phyloP scores from a whole-genome alignment of 2,888 invertebrate genomes.

The Cyrtodaria siliqua region DNA sequence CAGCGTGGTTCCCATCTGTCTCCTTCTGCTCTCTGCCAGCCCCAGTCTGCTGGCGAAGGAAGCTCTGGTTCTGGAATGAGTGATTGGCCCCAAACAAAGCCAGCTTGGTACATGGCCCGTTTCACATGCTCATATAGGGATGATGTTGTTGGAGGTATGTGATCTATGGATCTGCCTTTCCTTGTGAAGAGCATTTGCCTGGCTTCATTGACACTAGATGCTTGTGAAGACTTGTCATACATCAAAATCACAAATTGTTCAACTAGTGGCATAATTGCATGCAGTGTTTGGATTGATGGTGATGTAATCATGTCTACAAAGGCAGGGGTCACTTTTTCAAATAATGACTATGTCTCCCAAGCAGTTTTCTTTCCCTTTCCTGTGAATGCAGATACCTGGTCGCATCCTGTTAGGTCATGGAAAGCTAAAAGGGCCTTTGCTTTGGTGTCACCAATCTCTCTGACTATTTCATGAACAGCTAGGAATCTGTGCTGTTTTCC shows the following conservation, averaged over 20 bases:
- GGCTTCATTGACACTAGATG: constrained; percentile 51
- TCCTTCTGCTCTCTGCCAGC: constrained; percentile 21
- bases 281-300: constrained; percentile 13
- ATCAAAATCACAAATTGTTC: constrained; percentile 63
- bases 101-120: constrained; percentile 54
- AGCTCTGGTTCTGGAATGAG: neutral
- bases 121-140: constrained; percentile 55
- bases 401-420: constrained; percentile 69
- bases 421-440: constrained; percentile 50
- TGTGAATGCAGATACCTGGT: too few species aligned
- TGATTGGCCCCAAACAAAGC: constrained; percentile 41
- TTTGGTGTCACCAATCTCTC: constrained; percentile 51
- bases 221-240: constrained; percentile 61
- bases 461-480: constrained; percentile 54
- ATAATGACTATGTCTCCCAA: constrained; percentile 64
- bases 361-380: constrained; percentile 64
- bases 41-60: constrained; percentile 25
- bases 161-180: constrained; percentile 61
- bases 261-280: constrained; percentile 37
- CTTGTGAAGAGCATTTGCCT: constrained; percentile 61
- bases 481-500: constrained; percentile 49
- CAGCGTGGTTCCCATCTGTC: constrained; percentile 29
- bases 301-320: too few species aligned
- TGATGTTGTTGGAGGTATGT: constrained; percentile 54
- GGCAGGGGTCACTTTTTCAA: too few species aligned